Base-by-base conservation (phyloP, 35 echinoderm and acorn worm species). In the Diadema setosum region DNA sequence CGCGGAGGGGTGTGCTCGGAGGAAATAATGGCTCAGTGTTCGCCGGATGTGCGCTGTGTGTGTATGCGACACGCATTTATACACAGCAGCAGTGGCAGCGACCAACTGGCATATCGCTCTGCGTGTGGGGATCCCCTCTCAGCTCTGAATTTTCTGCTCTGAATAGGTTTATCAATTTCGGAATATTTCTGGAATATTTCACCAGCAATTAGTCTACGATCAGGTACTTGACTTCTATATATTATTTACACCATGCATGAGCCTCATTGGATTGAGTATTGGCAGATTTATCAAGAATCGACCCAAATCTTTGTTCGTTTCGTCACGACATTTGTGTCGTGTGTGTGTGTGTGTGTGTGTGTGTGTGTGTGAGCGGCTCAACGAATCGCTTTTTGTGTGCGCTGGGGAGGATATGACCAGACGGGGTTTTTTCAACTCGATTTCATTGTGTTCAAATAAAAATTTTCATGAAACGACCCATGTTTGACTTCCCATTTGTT, bases 31-130 rank as follows among this genome's bases (percentile, higher is more conserved):
- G 73, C 73, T 41, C 14, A 78, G 11, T n/a, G 73, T 20, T 78
- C 73, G 73, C 73, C 73, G 73, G 73, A 78, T 78, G 40, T 78
- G 73, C 73, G 73, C 73, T 78, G 73, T 78, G n/a, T 74, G 67
- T 78, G 27, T 30, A 55, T 55, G 49, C 21, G 49, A 25, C 24
- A 55, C 21, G 49, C 21, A n/a, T 67, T 34, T 78, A 44, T 78
- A 41, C 39, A 78, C 73, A 78, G 73, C 73, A 24, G 39, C 20
- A n/a, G n/a, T n/a, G n/a, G n/a, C n/a, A n/a, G n/a, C n/a, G n/a
- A n/a, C n/a, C n/a, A n/a, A n/a, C n/a, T n/a, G n/a, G n/a, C n/a
- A 33, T 67, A 40, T 78, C 44, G 5, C 9, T 36, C 73, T 78
- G 73, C 73, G 69, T 24, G 73, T 42, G 73, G 37, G 24, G 67